phyloP scores from a whole-genome alignment of 2,113 vertebrate species.

The Chaenogobius annularis region DNA sequence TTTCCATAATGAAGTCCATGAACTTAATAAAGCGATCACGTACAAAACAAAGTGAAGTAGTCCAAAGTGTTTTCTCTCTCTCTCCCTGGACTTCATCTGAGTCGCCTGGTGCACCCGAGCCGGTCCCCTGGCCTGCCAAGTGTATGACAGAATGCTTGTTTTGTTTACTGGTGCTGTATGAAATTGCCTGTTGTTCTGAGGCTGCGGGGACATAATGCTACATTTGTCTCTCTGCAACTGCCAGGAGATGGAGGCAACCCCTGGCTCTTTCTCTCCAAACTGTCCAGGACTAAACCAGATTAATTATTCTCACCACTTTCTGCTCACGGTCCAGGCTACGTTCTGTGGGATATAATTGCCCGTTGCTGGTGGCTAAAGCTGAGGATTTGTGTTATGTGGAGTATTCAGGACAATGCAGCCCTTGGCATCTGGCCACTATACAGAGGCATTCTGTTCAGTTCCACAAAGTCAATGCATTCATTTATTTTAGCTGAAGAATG shows the following conservation, averaged over 20 bases:
- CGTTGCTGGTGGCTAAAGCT: constrained; percentile 29
- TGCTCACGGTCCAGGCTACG: constrained; percentile 13
- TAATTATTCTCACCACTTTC: constrained; percentile 18
- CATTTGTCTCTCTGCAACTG: constrained; percentile 43
- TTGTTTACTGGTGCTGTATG: constrained; percentile 48
- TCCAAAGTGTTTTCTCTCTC: constrained; percentile 8
- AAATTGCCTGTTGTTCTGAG: constrained; percentile 50
- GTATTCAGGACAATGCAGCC: constrained; percentile 43
- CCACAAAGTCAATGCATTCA: constrained; percentile 56
- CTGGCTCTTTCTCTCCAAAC: constrained; percentile 31
- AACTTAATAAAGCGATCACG: not conserved
- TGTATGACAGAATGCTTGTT: constrained; percentile 54
- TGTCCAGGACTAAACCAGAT: constrained; percentile 31
- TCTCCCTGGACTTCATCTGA: constrained; percentile 6
- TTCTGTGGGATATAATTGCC: constrained; percentile 32
- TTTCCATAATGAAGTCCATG: not conserved
- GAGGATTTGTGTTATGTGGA: constrained; percentile 30
- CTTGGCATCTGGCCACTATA: constrained; percentile 57
- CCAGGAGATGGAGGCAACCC: constrained; percentile 36
- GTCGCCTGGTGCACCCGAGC: constrained; percentile 10
- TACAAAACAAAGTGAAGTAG: not conserved
- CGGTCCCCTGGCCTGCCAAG: constrained; percentile 20
- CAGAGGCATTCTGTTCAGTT: constrained; percentile 54
- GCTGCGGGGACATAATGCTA: constrained; percentile 42
- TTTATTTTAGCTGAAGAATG: constrained; percentile 65